Evolutionary conservation across 1,140 invertebrate genomes (phyloP).

Genomic region (Drosophila sp.): DNA sequence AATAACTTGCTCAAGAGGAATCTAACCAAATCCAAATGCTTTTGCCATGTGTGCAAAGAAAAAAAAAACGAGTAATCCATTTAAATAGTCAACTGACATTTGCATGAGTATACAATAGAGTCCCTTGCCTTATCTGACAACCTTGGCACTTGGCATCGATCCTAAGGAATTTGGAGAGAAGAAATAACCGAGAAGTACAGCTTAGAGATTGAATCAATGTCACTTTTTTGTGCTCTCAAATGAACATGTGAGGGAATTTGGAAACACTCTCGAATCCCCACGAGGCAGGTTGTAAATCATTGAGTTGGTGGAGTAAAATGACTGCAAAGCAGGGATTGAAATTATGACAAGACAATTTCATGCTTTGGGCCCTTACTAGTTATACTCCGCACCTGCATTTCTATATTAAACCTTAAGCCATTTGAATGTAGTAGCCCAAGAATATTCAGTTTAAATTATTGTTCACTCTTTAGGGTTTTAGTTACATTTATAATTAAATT

Average conservation of each 20-base stretch:
- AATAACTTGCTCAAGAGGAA: neutral
- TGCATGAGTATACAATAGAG: no score
- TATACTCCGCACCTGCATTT: neutral
- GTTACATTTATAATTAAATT: no score
- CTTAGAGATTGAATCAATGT: no score
- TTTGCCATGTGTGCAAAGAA: constrained; percentile 15
- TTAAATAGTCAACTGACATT: neutral
- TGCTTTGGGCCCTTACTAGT: neutral
- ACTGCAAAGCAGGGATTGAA: neutral
- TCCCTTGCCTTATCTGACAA: neutral
- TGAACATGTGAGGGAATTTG: no score
- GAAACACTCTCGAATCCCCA: no score
- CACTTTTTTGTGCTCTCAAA: no score
- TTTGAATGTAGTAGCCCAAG: neutral
- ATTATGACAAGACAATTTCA: neutral
- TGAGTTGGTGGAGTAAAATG: no score
- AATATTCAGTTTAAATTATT: neutral
- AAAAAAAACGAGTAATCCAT: neutral
- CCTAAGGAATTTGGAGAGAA: neutral
- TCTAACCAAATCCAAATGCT: neutral
- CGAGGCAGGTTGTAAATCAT: no score
- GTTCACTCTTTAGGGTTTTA: no score
- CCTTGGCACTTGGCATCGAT: neutral
- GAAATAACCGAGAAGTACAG: neutral
- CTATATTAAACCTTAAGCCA: neutral